phyloP scores from a whole-genome alignment of 2,888 invertebrate genomes.

The Chironomus tentans region DNA sequence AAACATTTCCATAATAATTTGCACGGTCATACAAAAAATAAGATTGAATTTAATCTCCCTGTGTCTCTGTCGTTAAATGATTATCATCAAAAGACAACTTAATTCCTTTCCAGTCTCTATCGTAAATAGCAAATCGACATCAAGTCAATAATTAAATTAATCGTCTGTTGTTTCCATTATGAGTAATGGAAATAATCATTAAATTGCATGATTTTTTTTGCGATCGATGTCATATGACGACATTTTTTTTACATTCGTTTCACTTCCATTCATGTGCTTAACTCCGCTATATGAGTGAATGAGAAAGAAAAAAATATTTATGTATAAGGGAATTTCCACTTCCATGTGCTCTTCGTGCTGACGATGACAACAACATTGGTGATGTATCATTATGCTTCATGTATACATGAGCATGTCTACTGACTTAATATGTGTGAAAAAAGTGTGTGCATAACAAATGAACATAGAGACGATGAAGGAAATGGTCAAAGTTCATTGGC shows the following conservation, averaged over 20 bases:
- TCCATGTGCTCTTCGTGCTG: constrained; percentile 2
- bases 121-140: too few relatives aligned
- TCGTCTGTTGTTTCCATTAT: neutral
- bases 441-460: neutral
- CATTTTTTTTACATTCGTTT: neutral
- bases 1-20: too few relatives aligned
- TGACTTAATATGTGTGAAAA: neutral
- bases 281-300: too few relatives aligned
- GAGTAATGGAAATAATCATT: neutral
- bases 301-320: neutral
- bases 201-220: neutral
- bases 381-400: neutral
- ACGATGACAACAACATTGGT: neutral
- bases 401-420: neutral
- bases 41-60: too few relatives aligned
- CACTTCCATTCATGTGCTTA: neutral
- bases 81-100: too few relatives aligned
- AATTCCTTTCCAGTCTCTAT: too few relatives aligned
- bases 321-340: neutral
- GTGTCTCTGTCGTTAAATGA: too few relatives aligned
- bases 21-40: too few relatives aligned
- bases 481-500: constrained; percentile 17
- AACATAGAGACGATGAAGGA: neutral
- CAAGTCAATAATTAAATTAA: neutral
- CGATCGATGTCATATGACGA: neutral